These are phyloP conservation scores for Campopleginae sp. DNA, from an alignment of 2,888 invertebrate genomes.

Conservation along the genomic window DNA sequence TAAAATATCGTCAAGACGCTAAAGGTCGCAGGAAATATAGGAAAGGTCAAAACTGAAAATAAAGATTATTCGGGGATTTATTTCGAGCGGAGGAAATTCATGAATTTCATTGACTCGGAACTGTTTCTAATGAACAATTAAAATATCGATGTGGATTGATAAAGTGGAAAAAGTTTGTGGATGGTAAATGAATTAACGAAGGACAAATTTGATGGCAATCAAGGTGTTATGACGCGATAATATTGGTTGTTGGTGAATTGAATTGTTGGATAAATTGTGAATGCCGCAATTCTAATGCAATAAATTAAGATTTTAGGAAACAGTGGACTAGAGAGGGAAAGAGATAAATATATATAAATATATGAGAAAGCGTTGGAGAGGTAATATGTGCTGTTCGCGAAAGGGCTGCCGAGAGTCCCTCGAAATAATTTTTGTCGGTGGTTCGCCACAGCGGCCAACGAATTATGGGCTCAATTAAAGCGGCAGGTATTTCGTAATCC, in stretches of 20 bases:
- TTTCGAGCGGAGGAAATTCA: not conserved
- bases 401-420: constrained; percentile 43
- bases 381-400: constrained; percentile 9
- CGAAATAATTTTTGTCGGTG: constrained; percentile 53
- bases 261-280: constrained; percentile 24
- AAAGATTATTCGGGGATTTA: not conserved
- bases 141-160: not conserved
- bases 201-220: not conserved
- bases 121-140: not conserved
- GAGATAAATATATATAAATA: not conserved
- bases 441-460: constrained; percentile 67
- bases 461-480: constrained; percentile 82
- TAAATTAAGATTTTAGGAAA: constrained; percentile 22
- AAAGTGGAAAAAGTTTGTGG: not conserved
- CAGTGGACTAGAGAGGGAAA: not conserved
- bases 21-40: too few relatives aligned
- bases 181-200: not conserved
- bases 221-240: constrained; percentile 22
- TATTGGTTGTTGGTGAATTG: constrained; percentile 16
- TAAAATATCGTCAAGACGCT: too few relatives aligned
- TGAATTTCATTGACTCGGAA: not conserved
- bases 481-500: constrained; percentile 81
- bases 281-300: not conserved
- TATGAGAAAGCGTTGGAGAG: not conserved
- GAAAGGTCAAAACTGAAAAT: not conserved